Base-by-base conservation (phyloP, 2,113 vertebrate genomes). In the Spea multiplicata region DNA sequence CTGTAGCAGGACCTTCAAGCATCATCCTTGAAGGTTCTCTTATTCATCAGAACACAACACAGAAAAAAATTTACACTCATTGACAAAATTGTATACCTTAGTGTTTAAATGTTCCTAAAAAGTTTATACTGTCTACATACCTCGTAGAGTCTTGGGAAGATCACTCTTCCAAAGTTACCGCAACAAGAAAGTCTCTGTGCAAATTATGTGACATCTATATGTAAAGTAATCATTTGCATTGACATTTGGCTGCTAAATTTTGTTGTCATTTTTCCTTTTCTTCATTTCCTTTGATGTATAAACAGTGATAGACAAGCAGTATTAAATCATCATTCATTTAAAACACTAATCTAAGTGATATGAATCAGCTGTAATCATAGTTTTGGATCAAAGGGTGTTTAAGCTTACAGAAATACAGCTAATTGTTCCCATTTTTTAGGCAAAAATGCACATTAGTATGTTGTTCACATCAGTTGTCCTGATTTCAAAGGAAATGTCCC, bases 251-350 rank as follows among this genome's bases (percentile, higher is more conserved):
- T 57, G 52, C 71, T 55, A 72, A 57, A 72, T 72, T 64, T 6
- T 3, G 61, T 30, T 72, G 48, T 7, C 49, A 5, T 53, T 66
- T 55, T 44, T 55, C 68, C 61, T 64, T 64, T 17, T 64, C 59
- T 48, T 48, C 55, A 44, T 5, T 57, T 77, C 53, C 53, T 77
- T 70, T 77, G 66, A 77, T 50, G 66, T 77, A 12, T 10, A 48
- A 17, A 0, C 5, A 48, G n/a, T 76, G 16, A 12, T n/a, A 66
- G 13, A 61, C 47, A 48, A 67, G 8, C 71, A 44, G n/a, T 59
- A 12, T 59, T 57, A 72, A 72, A 72, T 57, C 49, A 59, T 12
- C 6, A 50, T 48, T 61, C 30, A 49, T 0, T 61, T 59, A 49
- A 0, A 16, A 44, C 49, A 55, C 62, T 13, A 50, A 70, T 70